Conservation (phyloP, 2,797 vertebrate species). For the Cetoscarus ocellatus region DNA sequence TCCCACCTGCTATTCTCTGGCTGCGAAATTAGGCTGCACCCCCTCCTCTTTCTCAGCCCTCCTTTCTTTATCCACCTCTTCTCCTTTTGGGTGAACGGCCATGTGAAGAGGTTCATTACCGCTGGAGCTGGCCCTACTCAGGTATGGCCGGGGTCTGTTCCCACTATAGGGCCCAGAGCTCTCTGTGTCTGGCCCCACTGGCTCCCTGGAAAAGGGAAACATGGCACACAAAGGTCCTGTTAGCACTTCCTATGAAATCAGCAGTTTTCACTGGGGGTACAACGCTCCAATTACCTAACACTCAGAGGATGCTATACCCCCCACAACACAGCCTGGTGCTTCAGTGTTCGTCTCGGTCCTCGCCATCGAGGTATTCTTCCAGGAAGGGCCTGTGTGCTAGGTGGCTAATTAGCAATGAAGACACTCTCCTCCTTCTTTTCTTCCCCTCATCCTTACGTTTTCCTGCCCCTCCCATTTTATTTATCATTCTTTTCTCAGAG, state of each 20-base stretch:
- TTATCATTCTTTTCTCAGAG: slow-evolving; percentile 65
- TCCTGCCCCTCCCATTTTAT: slow-evolving; percentile 88
- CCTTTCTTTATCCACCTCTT: slow-evolving; percentile 81
- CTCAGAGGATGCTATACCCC: slow-evolving; percentile 88
- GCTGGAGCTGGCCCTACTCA: slow-evolving; percentile 91
- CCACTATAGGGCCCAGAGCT: slow-evolving; percentile 92
- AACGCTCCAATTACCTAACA: slow-evolving; percentile 98
- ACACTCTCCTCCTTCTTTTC: slow-evolving; percentile 88
- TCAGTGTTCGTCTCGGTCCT: slow-evolving; percentile 63
- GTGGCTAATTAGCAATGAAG: slow-evolving; percentile 99
- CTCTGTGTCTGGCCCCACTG: slow-evolving; percentile 72
- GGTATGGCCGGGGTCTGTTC: slow-evolving; percentile 95
- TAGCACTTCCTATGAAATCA: slow-evolving; percentile 99
- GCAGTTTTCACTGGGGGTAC: slow-evolving; percentile 99
- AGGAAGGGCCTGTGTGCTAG: slow-evolving; percentile 90
- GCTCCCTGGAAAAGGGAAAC: slow-evolving; percentile 99
- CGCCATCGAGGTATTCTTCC: slow-evolving; percentile 92
- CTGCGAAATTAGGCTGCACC: slow-evolving; percentile 96
- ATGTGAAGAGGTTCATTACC: slow-evolving; percentile 99
- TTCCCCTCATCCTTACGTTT: slow-evolving; percentile 92
- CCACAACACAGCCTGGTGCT: slow-evolving; percentile 64
- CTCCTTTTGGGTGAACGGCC: slow-evolving; percentile 92
- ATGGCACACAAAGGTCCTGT: slow-evolving; percentile 99
- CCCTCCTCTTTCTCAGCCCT: slow-evolving; percentile 83
- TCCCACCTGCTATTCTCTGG: slow-evolving; percentile 96